Percentiles rank a stretch among this genome's conserved stretches.
Conservation (phyloP, 2,113 vertebrate species). For the Callithrix jacchus region DNA sequence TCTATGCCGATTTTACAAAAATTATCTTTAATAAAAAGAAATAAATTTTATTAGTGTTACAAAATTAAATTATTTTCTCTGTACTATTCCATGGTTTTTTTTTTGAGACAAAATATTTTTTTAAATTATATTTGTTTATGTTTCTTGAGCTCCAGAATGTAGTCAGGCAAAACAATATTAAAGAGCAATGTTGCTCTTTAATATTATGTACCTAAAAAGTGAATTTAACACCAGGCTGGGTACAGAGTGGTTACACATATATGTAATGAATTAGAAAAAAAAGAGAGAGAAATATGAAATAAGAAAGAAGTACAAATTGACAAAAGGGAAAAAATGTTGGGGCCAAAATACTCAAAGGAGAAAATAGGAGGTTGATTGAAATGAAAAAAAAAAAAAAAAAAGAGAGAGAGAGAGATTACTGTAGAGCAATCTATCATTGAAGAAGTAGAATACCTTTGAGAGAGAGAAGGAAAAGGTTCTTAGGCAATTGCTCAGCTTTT, state of each 20-base stretch:
- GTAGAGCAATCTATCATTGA: not conserved
- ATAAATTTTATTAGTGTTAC: not conserved
- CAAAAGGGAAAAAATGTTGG: not conserved
- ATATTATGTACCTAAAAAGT: not conserved
- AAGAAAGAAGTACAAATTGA: not conserved
- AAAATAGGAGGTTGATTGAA: not conserved
- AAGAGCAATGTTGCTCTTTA: not conserved
- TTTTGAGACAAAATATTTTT: not conserved
- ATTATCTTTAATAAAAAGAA: not conserved
- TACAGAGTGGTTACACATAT: not conserved
- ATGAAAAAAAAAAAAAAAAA: not conserved
- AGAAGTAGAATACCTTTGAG: not conserved
- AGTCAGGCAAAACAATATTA: not conserved
- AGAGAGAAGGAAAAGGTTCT: not conserved
- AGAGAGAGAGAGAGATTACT: not conserved
- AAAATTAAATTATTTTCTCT: not conserved
- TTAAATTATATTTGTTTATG: accelerated
- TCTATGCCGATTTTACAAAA: not conserved
- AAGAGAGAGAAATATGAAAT: not conserved
- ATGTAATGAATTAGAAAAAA: not conserved
- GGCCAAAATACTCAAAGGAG: not conserved
- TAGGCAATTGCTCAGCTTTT: not conserved
- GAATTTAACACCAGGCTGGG: not conserved
- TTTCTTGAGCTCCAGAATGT: not conserved
- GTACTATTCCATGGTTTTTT: not conserved